phyloP scores from a whole-genome alignment of 2,888 invertebrate genomes.

The Alentia gelatinosa region DNA sequence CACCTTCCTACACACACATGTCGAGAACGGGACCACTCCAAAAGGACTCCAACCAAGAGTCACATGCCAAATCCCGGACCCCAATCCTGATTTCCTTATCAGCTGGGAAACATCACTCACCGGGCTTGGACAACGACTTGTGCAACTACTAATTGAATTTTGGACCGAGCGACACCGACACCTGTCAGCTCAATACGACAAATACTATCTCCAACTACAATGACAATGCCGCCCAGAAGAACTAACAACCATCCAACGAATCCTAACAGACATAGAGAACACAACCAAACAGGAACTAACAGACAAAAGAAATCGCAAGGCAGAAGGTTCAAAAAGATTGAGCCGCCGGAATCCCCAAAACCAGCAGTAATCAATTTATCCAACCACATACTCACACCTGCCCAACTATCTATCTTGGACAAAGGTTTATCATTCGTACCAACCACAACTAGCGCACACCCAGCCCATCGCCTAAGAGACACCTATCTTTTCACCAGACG shows the following conservation, averaged over 20 bases:
- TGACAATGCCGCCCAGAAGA: background rate
- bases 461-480: background rate
- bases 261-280: background rate
- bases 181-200: background rate
- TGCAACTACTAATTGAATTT: background rate
- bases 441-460: background rate
- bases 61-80: background rate
- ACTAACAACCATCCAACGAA: background rate
- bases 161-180: background rate
- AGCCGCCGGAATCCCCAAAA: background rate
- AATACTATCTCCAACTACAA: background rate
- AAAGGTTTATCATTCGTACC: background rate
- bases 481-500: background rate
- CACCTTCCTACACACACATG: background rate
- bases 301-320: background rate
- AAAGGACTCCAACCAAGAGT: background rate
- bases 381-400: background rate
- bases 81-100: background rate
- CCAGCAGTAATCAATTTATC: slow-evolving; percentile 10
- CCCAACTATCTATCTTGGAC: background rate
- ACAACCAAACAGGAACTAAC: background rate
- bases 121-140: background rate
- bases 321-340: background rate
- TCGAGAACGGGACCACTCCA: background rate
- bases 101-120: background rate